phyloP scores from a whole-genome alignment of 1,140 invertebrate species.

The Orussus abietinus region DNA sequence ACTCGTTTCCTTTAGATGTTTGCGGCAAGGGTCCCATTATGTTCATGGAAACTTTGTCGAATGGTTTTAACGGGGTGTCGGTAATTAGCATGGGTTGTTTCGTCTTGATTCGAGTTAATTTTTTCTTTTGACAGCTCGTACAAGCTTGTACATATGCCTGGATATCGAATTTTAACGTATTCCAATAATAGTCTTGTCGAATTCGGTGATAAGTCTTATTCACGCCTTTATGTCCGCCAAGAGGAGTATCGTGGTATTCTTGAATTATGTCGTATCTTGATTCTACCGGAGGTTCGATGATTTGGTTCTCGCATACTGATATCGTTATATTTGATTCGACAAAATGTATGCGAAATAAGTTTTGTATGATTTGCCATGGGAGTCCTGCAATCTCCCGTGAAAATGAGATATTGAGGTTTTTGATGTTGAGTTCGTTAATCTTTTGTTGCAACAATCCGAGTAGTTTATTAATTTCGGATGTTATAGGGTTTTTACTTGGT shows the following conservation, averaged over 20 bases:
- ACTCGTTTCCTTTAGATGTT: constrained; percentile 27
- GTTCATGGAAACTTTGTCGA: constrained; percentile 26
- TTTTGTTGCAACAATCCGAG: too few relatives aligned
- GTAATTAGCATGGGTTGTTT: constrained; percentile 23
- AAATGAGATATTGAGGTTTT: too few relatives aligned
- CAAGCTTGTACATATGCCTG: constrained; percentile 12
- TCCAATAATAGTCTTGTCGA: constrained; percentile 15
- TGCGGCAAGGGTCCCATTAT: constrained; percentile 30
- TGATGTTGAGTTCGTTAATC: too few relatives aligned
- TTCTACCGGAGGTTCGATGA: too few relatives aligned
- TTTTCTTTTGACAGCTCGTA: constrained; percentile 21
- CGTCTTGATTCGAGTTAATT: constrained; percentile 14
- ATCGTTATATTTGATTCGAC: too few relatives aligned
- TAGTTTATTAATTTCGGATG: too few relatives aligned
- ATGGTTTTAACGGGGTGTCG: constrained; percentile 14
- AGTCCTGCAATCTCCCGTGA: too few relatives aligned
- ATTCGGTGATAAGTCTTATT: constrained; percentile 17
- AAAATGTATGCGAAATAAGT: too few relatives aligned
- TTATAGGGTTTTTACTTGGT: too few relatives aligned
- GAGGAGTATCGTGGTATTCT: constrained; percentile 10
- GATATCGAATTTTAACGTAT: constrained; percentile 17
- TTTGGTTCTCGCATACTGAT: too few relatives aligned
- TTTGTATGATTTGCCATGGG: too few relatives aligned
- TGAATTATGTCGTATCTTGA: constrained; percentile 3
- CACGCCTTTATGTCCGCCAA: constrained; percentile 19